Evolutionary conservation across 2,797 vertebrate species (phyloP), one percentile per base, ranked within the genome.

Genomic region (Tinamus major): DNA sequence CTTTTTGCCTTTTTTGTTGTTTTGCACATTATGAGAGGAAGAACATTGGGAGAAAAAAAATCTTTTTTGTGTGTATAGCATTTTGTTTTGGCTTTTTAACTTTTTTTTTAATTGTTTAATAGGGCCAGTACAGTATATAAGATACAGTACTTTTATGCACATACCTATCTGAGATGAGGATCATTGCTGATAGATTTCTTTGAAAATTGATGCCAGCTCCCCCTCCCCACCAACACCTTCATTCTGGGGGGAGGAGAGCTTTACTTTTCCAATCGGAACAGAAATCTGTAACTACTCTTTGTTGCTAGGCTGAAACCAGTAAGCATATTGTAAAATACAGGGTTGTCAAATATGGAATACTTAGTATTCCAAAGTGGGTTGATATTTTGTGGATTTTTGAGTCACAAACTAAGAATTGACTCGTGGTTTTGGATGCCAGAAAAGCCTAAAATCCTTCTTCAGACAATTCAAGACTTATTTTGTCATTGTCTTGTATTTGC

Each of bases 1-100:
- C 96, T 97, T 97, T 98, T 98, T 98, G 96, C 97, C 97, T 97
- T 98, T 98, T 98, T 97, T 98, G 98, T 99, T 97, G 94, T 97
- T 99, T 99, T 99, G 99, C 99, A 99, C 98, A 99, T 98, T 97
- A 93, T 94, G 95, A 98, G 98, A 97, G 97, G 96, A 97, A 96
- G 96, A 98, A 95, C 94, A 96, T 95, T 96, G 96, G 90, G 84
- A 95, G 92, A 96, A 97, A 93, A 95, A 95, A 92, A 61, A 6
- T 95, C 93, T 92, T 92, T 96, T 87, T 93, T 96, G 95, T 88
- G 58, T 93, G 89, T 96, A 87, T 93, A 94, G 85, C 79, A 31
- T 95, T 96, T 96, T 85, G 82, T 92, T 97, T 97, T 96, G 88
- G 80, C 94, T 97, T 96, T 93, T 96, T 96, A 96, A 87, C 79